Evolutionary conservation across 2,113 vertebrate species (phyloP).

Genomic region (Sapayoa aenigma): DNA sequence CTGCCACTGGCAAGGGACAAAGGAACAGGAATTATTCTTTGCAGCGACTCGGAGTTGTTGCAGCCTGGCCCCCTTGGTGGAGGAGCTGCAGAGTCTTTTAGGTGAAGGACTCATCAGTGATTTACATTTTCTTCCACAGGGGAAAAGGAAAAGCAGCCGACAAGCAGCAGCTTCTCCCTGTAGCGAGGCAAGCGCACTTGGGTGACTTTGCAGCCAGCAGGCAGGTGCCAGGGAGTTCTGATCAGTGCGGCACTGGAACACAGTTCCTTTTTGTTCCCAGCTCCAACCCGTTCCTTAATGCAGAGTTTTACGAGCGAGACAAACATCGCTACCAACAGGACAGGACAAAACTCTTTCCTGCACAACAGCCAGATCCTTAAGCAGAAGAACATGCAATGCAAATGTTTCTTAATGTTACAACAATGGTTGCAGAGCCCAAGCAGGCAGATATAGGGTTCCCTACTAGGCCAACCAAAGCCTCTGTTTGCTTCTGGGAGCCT

Average conservation of each 20-base stretch:
- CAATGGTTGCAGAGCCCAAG: not conserved
- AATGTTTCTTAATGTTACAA: not conserved
- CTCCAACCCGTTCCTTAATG: not conserved
- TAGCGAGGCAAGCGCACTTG: not conserved
- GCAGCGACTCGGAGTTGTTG: not conserved
- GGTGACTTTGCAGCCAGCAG: not conserved
- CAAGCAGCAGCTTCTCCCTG: not conserved
- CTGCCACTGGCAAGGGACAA: not conserved
- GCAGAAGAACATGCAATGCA: not conserved
- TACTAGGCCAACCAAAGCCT: not conserved
- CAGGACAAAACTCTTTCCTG: not conserved
- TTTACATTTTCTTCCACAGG: not conserved
- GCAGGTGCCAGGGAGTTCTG: not conserved
- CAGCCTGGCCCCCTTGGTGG: not conserved
- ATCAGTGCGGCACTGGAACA: not conserved
- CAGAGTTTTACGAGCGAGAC: not conserved
- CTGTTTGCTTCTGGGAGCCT: conserved; percentile 1
- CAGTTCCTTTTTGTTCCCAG: not conserved
- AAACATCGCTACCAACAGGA: not conserved
- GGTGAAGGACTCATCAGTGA: not conserved
- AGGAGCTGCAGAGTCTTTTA: not conserved
- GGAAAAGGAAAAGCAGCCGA: not conserved
- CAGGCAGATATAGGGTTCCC: not conserved
- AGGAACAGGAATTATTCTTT: not conserved
- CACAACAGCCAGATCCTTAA: not conserved